Conservation (phyloP, 2,888 invertebrate species). For the Megaustenia siamemsis region DNA sequence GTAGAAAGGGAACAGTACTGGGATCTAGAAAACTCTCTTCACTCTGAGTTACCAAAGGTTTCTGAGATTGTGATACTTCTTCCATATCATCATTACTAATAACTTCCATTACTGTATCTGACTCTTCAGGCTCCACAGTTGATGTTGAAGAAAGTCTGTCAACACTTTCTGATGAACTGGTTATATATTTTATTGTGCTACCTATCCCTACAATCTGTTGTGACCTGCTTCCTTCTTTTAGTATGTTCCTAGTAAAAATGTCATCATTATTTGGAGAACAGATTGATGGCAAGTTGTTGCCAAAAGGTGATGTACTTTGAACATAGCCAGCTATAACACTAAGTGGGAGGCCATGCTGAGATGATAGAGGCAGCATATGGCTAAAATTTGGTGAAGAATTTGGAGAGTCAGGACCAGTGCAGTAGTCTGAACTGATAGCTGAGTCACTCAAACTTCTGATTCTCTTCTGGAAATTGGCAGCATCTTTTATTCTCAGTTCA, state of each 20-base stretch:
- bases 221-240: not conserved
- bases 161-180: constrained; percentile 12
- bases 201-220: not conserved
- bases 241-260: not conserved
- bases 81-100: not conserved
- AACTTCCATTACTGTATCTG: constrained; percentile 24
- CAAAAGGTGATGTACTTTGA: not conserved
- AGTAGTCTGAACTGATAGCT: constrained; percentile 75
- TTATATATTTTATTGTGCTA: not conserved
- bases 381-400: constrained; percentile 63
- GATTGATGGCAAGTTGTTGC: not conserved
- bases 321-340: not conserved
- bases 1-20: not conserved
- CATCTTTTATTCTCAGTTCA: constrained; percentile 60
- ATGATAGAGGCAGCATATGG: not conserved
- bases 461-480: constrained; percentile 63
- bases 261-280: not conserved
- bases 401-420: constrained; percentile 71
- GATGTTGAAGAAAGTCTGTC: not conserved
- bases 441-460: constrained; percentile 73
- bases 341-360: not conserved
- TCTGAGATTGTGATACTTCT: not conserved
- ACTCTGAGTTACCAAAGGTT: not conserved
- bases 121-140: constrained; percentile 10
- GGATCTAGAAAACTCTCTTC: not conserved